Percentiles rank a stretch among this genome's conserved stretches.
These are phyloP conservation scores for Hydrochoerus hydrochaeris DNA, from an alignment of 2,113 vertebrate species.

Conservation along the genomic window DNA sequence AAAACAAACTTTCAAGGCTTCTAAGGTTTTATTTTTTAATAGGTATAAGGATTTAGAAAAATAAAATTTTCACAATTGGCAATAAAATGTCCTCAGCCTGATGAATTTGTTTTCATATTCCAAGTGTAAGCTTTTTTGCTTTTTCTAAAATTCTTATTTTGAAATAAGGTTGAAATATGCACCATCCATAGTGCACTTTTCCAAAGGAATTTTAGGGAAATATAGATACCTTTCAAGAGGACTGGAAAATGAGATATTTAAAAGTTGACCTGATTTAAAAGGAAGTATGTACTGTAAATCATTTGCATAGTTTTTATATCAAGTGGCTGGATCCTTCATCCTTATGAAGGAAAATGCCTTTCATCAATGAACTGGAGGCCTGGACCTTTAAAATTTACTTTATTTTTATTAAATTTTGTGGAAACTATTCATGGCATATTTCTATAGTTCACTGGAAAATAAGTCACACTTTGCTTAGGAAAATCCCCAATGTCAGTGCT, in stretches of 20 bases:
- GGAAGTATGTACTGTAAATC: slow-evolving; percentile 46
- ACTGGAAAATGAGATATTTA: background rate
- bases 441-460: slow-evolving; percentile 21
- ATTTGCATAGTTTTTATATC: slow-evolving; percentile 64
- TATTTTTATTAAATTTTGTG: slow-evolving; percentile 10
- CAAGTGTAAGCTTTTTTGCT: slow-evolving; percentile 20
- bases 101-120: slow-evolving; percentile 14
- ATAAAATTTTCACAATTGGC: slow-evolving; percentile 15
- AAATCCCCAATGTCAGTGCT: background rate
- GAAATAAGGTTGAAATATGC: slow-evolving; percentile 11
- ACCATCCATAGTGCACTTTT: background rate
- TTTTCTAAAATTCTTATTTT: background rate
- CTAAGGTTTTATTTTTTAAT: background rate
- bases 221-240: background rate
- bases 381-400: slow-evolving; percentile 1
- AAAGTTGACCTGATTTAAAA: slow-evolving; percentile 51
- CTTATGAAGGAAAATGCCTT: slow-evolving; percentile 9
- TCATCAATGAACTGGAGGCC: slow-evolving; percentile 29
- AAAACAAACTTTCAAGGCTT: slow-evolving; percentile 43
- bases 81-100: slow-evolving; percentile 9
- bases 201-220: slow-evolving; percentile 3
- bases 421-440: background rate
- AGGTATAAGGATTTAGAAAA: slow-evolving; percentile 37
- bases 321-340: slow-evolving; percentile 1
- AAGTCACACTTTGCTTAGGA: slow-evolving; percentile 29